These are phyloP conservation scores for Cassiopea andromeda DNA, from an alignment of 30 jellyfish, hydroid and myxozoan species.

Conservation along the genomic window DNA sequence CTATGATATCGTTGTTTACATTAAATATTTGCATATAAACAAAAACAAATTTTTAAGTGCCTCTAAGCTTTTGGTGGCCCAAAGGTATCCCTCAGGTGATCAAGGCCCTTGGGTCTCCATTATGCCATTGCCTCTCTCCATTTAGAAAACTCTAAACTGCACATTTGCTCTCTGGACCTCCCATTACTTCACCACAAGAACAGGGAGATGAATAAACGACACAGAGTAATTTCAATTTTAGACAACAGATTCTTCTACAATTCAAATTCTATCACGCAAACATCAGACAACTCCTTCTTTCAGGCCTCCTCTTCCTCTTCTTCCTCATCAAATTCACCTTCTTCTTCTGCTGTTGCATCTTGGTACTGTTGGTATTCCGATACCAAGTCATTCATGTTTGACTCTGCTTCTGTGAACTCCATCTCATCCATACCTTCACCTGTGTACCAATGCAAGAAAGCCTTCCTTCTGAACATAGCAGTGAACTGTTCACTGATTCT, in stretches of 20 bases:
- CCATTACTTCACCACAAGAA: background rate
- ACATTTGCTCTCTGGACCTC: background rate
- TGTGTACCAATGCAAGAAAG: constrained; percentile 99
- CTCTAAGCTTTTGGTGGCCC: no score
- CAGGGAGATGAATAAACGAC: background rate
- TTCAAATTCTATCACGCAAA: background rate
- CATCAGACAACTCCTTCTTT: background rate
- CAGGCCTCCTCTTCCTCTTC: constrained; percentile 68
- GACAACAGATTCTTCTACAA: background rate
- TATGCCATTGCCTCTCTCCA: background rate
- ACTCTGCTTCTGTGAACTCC: constrained; percentile 99
- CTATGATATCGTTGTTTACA: no score
- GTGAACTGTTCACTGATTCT: constrained; percentile 99
- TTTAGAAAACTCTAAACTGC: background rate
- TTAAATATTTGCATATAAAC: no score
- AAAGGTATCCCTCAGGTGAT: no score
- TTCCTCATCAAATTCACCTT: constrained; percentile 98
- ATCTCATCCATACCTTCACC: constrained; percentile 99
- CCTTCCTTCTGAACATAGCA: constrained; percentile 99
- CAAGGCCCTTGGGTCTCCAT: background rate
- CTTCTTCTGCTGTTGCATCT: constrained; percentile 99
- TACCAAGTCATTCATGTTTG: constrained; percentile 99
- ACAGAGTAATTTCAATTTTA: background rate
- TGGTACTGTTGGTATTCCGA: constrained; percentile 99
- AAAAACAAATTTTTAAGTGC: no score